Evolutionary conservation across 2,113 vertebrate genomes (phyloP).

Genomic region (Sinocyclocheilus maitianheensis): DNA sequence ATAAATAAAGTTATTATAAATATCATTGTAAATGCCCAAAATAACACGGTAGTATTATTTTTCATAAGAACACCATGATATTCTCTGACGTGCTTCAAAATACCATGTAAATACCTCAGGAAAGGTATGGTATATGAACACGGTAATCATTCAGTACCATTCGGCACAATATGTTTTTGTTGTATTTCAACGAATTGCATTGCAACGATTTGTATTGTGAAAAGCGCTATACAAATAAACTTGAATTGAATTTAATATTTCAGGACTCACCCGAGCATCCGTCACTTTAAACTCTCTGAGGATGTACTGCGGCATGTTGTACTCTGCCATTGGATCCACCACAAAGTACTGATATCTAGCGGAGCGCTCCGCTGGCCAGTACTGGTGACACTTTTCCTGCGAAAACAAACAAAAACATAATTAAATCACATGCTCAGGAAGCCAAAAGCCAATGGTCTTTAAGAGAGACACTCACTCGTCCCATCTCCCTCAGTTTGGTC

Average conservation of each 20-base stretch:
- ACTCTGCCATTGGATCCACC: constrained; percentile 97
- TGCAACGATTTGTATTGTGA: too few relatives aligned
- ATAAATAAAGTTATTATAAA: too few relatives aligned
- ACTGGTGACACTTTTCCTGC: constrained; percentile 97
- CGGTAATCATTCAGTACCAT: too few relatives aligned
- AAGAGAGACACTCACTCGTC: constrained; percentile 58
- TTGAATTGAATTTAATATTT: too few relatives aligned
- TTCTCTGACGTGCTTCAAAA: too few relatives aligned
- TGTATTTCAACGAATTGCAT: too few relatives aligned
- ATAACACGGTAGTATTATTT: not conserved
- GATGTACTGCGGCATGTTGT: constrained; percentile 99
- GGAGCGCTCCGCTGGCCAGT: constrained; percentile 95
- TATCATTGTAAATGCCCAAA: not conserved
- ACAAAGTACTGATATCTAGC: constrained; percentile 98
- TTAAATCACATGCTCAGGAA: not conserved
- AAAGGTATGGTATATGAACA: not conserved
- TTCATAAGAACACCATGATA: not conserved
- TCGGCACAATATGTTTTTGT: too few relatives aligned
- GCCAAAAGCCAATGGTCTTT: not conserved
- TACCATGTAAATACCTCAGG: not conserved
- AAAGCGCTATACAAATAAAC: too few relatives aligned
- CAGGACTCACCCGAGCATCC: constrained; percentile 87
- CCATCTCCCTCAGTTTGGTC: constrained; percentile 96
- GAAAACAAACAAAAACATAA: not conserved
- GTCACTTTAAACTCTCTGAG: constrained; percentile 98